Evolutionary conservation across 2,113 vertebrate species (phyloP).

Genomic region (Micronycteris hirsuta): DNA sequence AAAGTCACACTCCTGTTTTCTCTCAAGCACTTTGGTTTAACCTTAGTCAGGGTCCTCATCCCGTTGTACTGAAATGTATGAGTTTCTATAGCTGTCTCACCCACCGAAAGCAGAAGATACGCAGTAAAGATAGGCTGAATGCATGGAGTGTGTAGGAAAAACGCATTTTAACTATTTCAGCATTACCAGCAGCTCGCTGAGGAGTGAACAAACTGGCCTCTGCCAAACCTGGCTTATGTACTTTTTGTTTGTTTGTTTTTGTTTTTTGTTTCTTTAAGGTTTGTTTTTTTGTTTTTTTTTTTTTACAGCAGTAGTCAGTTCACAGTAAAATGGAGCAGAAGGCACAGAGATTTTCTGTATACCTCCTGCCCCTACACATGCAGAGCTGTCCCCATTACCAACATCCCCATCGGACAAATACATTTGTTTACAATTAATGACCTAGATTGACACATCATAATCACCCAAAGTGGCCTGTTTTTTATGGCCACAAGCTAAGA

Average conservation of each 20-base stretch:
- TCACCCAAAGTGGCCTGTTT: background rate
- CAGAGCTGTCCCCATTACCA: background rate
- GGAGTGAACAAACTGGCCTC: background rate
- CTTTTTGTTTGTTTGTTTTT: background rate
- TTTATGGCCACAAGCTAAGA: background rate
- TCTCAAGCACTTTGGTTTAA: background rate
- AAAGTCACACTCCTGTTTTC: background rate
- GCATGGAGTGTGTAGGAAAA: background rate
- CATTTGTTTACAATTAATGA: background rate
- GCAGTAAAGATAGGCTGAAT: background rate
- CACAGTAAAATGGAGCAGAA: background rate
- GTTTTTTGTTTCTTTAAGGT: background rate
- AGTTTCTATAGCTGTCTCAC: background rate
- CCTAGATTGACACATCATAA: background rate
- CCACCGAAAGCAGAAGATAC: background rate
- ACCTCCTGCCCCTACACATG: background rate
- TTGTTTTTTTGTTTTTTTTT: background rate
- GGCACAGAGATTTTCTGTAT: background rate
- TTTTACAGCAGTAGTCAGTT: background rate
- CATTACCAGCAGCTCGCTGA: background rate
- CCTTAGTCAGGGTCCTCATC: background rate
- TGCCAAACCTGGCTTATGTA: background rate
- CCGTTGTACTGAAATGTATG: background rate
- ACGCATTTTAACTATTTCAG: background rate
- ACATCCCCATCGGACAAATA: background rate